Percentiles rank a stretch among this genome's conserved stretches.
Evolutionary conservation across 2,797 vertebrate species (phyloP).

Genomic region (Mormyrus hasselquistii): DNA sequence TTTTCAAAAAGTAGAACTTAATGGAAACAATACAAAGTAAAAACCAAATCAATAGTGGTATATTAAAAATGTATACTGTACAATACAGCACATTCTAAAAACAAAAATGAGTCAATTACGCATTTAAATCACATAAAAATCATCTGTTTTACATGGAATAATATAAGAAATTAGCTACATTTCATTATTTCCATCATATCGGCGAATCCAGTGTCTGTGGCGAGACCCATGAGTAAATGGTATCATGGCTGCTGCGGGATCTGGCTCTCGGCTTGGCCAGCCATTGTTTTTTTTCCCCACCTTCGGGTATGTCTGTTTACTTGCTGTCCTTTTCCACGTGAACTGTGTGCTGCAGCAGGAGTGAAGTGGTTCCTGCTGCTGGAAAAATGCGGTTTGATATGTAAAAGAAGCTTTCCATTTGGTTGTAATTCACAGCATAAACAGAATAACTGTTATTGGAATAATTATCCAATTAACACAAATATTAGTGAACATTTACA

Average conservation of each 20-base stretch:
- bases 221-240: background rate
- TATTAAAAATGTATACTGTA: background rate
- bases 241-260: background rate
- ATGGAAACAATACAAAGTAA: background rate
- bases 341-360: background rate
- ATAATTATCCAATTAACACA: constrained; percentile 1
- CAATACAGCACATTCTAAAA: background rate
- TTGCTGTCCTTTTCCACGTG: background rate
- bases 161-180: background rate
- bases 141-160: background rate
- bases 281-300: background rate
- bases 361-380: background rate
- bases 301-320: background rate
- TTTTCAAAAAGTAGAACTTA: background rate
- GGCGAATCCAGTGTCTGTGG: background rate
- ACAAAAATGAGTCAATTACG: background rate
- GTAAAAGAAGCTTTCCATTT: background rate
- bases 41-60: background rate
- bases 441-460: background rate
- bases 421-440: background rate
- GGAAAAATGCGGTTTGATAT: background rate
- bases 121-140: background rate
- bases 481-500: background rate
- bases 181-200: background rate
- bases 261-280: background rate